phyloP scores from a whole-genome alignment of 2,113 vertebrate species.

The Dunckerocampus dactyliophorus region DNA sequence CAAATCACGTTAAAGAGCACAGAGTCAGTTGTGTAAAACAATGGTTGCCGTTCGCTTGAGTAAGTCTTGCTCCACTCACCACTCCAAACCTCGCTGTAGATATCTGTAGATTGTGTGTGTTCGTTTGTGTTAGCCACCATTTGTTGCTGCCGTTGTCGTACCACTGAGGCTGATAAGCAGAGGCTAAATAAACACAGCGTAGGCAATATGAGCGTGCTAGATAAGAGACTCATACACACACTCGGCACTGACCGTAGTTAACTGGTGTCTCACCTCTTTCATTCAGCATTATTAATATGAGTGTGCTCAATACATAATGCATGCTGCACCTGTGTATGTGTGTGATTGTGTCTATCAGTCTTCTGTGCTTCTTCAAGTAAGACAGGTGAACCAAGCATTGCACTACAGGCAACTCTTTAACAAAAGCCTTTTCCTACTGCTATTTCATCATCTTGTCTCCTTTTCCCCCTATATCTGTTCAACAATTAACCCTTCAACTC shows the following conservation, averaged over 20 bases:
- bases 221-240: slow-evolving; percentile 61
- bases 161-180: slow-evolving; percentile 66
- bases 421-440: slow-evolving; percentile 52
- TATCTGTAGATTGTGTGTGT: slow-evolving; percentile 41
- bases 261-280: slow-evolving; percentile 52
- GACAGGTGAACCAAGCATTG: slow-evolving; percentile 49
- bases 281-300: slow-evolving; percentile 32
- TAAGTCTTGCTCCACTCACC: slow-evolving; percentile 25
- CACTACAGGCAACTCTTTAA: slow-evolving; percentile 48
- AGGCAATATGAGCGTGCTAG: slow-evolving; percentile 62
- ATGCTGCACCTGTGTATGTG: slow-evolving; percentile 1
- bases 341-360: slow-evolving; percentile 24
- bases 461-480: slow-evolving; percentile 32
- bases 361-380: slow-evolving; percentile 35
- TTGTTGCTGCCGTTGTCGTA: slow-evolving; percentile 61
- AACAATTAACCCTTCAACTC: slow-evolving; percentile 5
- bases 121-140: slow-evolving; percentile 46
- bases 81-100: slow-evolving; percentile 29
- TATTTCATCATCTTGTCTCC: slow-evolving; percentile 51
- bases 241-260: slow-evolving; percentile 49
- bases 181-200: slow-evolving; percentile 66
- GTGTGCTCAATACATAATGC: slow-evolving; percentile 13
- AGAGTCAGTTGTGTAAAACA: neutral
- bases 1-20: neutral
- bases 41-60: slow-evolving; percentile 19